phyloP scores from a whole-genome alignment of 1,140 invertebrate species.

The Drosophila lowei region DNA sequence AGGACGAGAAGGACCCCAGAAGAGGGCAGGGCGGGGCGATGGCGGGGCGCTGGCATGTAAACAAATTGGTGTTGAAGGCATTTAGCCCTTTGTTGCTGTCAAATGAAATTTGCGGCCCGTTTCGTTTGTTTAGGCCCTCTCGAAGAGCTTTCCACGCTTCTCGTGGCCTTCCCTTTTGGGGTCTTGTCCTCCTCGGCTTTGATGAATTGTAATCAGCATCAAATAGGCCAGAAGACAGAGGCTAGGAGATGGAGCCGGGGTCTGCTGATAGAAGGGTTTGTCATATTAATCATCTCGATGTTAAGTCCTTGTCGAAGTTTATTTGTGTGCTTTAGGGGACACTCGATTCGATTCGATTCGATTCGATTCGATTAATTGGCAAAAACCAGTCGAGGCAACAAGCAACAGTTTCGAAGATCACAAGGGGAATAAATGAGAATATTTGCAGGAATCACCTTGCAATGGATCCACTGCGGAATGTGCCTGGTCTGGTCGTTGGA shows the following conservation, averaged over 20 bases:
- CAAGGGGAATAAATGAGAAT: neutral
- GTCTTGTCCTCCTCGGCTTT: constrained; percentile 12
- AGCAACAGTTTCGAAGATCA: constrained; percentile 1
- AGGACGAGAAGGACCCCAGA: constrained; percentile 49
- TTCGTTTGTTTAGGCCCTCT: constrained; percentile 68
- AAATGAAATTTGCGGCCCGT: constrained; percentile 44
- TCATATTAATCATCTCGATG: constrained; percentile 42
- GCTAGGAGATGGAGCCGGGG: constrained; percentile 9
- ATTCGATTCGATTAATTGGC: constrained; percentile 45
- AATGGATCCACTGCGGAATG: too few relatives aligned
- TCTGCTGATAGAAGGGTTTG: neutral
- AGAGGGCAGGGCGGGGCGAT: neutral
- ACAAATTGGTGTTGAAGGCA: constrained; percentile 77
- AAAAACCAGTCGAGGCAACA: constrained; percentile 1
- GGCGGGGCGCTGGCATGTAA: constrained; percentile 60
- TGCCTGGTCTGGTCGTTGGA: too few relatives aligned
- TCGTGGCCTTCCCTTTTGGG: neutral
- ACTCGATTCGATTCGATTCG: too few relatives aligned
- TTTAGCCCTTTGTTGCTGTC: constrained; percentile 54
- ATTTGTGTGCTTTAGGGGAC: too few relatives aligned
- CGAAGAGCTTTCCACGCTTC: neutral
- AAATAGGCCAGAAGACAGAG: constrained; percentile 36
- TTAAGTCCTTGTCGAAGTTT: too few relatives aligned
- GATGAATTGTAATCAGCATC: constrained; percentile 77
- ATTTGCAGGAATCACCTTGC: too few relatives aligned